A percentile compares a stretch with the other conserved stretches of the same genome.
Evolutionary conservation across 2,888 invertebrate genomes (phyloP).

Genomic region (Acheta domesticus): DNA sequence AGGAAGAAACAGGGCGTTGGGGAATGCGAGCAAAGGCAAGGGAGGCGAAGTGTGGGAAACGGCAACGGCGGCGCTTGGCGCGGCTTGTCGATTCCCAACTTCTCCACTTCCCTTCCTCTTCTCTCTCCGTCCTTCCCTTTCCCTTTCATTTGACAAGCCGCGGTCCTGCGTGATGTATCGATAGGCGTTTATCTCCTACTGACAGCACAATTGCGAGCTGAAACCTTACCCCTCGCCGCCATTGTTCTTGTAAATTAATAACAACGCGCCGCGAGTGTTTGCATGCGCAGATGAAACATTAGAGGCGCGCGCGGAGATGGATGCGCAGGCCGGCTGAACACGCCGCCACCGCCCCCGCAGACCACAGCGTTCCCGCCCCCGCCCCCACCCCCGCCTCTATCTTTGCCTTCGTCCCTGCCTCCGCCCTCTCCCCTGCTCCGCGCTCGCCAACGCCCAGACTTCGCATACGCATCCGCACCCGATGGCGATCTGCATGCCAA

Average conservation of each 20-base stretch:
- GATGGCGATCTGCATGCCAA: too few relatives aligned
- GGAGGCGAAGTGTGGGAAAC: too few relatives aligned
- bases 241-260: constrained; percentile 11
- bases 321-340: neutral
- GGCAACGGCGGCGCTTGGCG: too few relatives aligned
- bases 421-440: neutral
- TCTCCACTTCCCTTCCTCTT: too few relatives aligned
- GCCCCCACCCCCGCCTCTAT: neutral
- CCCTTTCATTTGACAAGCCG: too few relatives aligned
- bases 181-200: constrained; percentile 18
- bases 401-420: neutral
- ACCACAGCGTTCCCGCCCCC: neutral
- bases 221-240: neutral
- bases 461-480: too few relatives aligned
- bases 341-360: neutral
- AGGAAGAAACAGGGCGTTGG: too few relatives aligned
- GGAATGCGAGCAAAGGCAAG: too few relatives aligned
- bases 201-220: neutral
- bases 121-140: too few relatives aligned
- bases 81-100: too few relatives aligned
- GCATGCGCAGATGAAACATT: neutral
- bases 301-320: neutral
- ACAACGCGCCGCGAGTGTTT: neutral
- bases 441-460: too few relatives aligned
- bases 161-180: neutral